phyloP scores from a whole-genome alignment of 2,113 vertebrate genomes.

The Plotosus lineatus region DNA sequence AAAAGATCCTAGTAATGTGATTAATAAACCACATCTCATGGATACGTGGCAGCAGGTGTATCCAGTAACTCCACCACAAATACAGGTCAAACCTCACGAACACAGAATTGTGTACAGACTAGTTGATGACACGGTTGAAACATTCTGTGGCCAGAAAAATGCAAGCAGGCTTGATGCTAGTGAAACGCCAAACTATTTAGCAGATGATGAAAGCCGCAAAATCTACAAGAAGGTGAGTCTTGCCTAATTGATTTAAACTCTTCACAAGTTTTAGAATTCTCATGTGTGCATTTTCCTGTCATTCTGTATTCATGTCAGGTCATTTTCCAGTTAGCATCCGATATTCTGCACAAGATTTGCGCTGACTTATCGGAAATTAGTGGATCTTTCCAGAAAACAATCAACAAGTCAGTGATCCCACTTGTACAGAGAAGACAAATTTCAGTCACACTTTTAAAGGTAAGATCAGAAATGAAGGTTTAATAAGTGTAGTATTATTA shows the following conservation, averaged over 20 bases:
- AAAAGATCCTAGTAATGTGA: conserved; percentile 24
- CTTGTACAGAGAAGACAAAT: conserved; percentile 33
- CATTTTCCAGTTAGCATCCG: conserved; percentile 64
- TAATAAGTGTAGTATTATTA: not conserved
- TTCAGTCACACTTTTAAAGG: conserved; percentile 63
- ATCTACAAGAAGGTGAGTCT: conserved; percentile 66
- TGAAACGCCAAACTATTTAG: conserved; percentile 50
- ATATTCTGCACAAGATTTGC: conserved; percentile 60
- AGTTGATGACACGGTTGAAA: conserved; percentile 60
- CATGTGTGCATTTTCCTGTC: conserved; percentile 10
- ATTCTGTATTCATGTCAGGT: conserved; percentile 56
- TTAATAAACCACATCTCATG: conserved; percentile 47
- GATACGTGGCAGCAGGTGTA: conserved; percentile 68
- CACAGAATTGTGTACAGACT: conserved; percentile 55
- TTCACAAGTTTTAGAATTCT: not conserved
- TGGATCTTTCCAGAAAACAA: conserved; percentile 39
- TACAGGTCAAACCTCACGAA: conserved; percentile 62
- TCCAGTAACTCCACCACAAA: conserved; percentile 53
- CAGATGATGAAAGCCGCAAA: conserved; percentile 62
- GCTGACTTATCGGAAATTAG: conserved; percentile 37
- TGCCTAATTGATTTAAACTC: not conserved
- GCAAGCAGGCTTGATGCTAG: not conserved
- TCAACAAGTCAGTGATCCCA: conserved; percentile 31
- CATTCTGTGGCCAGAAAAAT: conserved; percentile 61
- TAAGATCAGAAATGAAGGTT: conserved; percentile 47